Conservation (phyloP, 2,797 vertebrate genomes). For the Sparidentex hasta region DNA sequence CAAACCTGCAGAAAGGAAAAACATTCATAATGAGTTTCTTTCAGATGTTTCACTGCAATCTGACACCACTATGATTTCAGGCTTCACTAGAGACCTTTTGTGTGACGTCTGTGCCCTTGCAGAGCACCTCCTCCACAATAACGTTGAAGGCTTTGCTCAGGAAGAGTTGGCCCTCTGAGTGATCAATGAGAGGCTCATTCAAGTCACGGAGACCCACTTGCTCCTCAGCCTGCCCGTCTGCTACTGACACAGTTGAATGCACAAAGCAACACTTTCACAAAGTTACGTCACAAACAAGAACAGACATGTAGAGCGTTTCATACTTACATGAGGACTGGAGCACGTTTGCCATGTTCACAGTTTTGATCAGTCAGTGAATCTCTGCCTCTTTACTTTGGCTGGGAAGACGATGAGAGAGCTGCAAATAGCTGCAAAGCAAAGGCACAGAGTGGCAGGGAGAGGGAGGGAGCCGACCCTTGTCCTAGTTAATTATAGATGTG, state of each 20-base stretch:
- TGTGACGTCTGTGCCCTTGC: constrained; percentile 85
- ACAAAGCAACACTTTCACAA: not conserved
- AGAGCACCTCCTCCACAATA: constrained; percentile 87
- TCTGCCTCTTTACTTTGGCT: too few species aligned
- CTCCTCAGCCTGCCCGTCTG: constrained; percentile 20
- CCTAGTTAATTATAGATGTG: too few species aligned
- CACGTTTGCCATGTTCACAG: constrained; percentile 12
- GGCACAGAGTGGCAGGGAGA: too few species aligned
- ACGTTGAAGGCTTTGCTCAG: constrained; percentile 86
- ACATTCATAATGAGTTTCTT: not conserved
- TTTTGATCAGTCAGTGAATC: constrained; percentile 1
- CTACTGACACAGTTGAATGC: constrained; percentile 18
- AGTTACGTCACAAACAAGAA: constrained; percentile 3
- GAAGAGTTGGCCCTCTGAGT: constrained; percentile 82
- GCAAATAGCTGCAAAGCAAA: too few species aligned
- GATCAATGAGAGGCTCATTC: constrained; percentile 71
- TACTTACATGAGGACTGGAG: constrained; percentile 46
- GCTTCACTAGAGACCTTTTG: constrained; percentile 83
- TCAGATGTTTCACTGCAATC: not conserved
- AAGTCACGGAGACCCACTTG: constrained; percentile 29
- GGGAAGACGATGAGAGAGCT: too few species aligned
- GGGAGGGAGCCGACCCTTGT: too few species aligned
- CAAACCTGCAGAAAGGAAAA: constrained; percentile 86
- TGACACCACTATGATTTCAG: not conserved
- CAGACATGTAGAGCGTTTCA: not conserved